Percentiles rank a stretch among this genome's conserved stretches.
These are phyloP conservation scores for Catharus bicknelli DNA, from an alignment of 2,113 vertebrate genomes.

Conservation along the genomic window DNA sequence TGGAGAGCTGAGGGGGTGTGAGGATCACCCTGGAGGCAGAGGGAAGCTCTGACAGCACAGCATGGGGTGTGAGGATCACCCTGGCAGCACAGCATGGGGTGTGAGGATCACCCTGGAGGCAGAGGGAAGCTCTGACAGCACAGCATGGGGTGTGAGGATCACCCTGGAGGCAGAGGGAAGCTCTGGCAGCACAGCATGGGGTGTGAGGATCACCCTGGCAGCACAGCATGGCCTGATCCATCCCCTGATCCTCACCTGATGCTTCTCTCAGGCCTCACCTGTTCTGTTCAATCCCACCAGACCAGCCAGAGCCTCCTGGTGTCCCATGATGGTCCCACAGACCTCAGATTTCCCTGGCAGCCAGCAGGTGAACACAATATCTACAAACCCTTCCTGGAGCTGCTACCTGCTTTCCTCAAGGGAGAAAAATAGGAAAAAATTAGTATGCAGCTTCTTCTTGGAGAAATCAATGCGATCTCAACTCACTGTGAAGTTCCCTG, in stretches of 20 bases:
- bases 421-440: slow-evolving; percentile 4
- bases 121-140: not conserved
- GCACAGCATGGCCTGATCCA: not conserved
- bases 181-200: not conserved
- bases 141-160: not conserved
- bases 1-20: not conserved
- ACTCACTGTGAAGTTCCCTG: slow-evolving; percentile 40
- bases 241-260: not conserved
- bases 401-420: not conserved
- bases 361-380: not conserved
- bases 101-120: not conserved
- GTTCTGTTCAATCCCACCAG: not conserved
- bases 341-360: not conserved
- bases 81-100: not conserved
- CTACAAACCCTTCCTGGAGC: slow-evolving; percentile 3
- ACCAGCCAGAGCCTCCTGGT: not conserved
- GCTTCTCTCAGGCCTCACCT: not conserved
- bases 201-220: not conserved
- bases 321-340: not conserved
- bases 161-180: not conserved
- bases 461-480: slow-evolving; percentile 22
- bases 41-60: not conserved
- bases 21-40: not conserved
- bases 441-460: not conserved
- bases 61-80: not conserved